phyloP scores from a whole-genome alignment of 2,113 vertebrate species.

The Aspidoscelis tigris region DNA sequence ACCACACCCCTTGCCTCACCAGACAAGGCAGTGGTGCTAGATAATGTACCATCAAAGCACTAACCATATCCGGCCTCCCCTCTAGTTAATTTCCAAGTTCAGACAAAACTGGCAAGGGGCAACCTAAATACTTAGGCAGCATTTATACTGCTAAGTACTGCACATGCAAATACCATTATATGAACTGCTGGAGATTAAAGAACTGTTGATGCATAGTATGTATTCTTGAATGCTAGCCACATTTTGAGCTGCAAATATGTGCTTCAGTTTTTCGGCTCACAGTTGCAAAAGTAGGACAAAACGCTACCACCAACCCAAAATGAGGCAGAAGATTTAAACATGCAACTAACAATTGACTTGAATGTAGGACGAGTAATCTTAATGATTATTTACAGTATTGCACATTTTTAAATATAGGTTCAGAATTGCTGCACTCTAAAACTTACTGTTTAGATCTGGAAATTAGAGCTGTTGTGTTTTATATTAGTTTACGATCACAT shows the following conservation, averaged over 20 bases:
- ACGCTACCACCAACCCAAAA: conserved; percentile 20
- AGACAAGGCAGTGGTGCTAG: no score
- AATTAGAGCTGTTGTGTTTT: conserved; percentile 34
- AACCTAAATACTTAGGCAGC: no score
- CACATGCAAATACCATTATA: not conserved
- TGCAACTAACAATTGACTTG: conserved; percentile 40
- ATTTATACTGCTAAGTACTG: not conserved
- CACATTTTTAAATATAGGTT: conserved; percentile 43
- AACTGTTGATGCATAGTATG: not conserved
- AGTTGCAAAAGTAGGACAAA: conserved; percentile 26
- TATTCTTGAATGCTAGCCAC: not conserved
- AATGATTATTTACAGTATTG: conserved; percentile 55
- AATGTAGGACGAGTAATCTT: conserved; percentile 51
- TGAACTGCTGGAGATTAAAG: not conserved
- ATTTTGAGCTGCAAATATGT: not conserved
- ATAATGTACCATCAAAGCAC: no score
- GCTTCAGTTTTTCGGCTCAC: not conserved
- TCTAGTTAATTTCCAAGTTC: no score
- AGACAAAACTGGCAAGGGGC: no score
- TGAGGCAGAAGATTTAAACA: conserved; percentile 42
- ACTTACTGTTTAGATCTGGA: conserved; percentile 50
- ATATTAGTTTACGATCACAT: conserved; percentile 37
- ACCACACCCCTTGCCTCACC: no score
- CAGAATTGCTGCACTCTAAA: conserved; percentile 35
- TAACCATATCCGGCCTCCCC: no score